phyloP scores from a whole-genome alignment of 2,797 vertebrate species.

The Mastacembelus armatus region DNA sequence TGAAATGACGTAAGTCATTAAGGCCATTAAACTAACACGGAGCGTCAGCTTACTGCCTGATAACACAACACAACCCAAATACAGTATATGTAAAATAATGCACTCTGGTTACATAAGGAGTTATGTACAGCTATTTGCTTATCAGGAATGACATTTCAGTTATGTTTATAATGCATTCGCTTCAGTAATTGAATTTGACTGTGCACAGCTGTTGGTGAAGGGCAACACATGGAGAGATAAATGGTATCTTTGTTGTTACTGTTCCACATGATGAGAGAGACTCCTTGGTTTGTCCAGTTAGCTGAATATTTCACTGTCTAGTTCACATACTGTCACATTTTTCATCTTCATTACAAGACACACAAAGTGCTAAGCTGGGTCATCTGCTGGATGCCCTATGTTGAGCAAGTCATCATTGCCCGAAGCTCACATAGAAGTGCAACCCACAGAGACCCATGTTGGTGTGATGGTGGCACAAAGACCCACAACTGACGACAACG shows the following conservation, averaged over 20 bases:
- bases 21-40: neutral
- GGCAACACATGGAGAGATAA: neutral
- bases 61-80: neutral
- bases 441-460: neutral
- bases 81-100: neutral
- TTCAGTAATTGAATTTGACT: slow-evolving; percentile 1
- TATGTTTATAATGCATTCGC: neutral
- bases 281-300: neutral
- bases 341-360: neutral
- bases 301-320: neutral
- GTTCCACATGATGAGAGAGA: neutral
- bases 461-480: neutral
- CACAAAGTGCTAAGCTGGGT: neutral
- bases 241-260: neutral
- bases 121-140: neutral
- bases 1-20: neutral
- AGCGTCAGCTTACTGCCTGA: neutral
- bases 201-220: neutral
- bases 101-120: no score
- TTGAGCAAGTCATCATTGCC: neutral
- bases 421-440: neutral
- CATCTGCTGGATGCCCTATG: neutral
- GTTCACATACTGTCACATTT: neutral
- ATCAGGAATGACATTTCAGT: neutral
- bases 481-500: no score